Base-by-base conservation (phyloP, 1,140 invertebrate species). In the Heterodera carotae region DNA sequence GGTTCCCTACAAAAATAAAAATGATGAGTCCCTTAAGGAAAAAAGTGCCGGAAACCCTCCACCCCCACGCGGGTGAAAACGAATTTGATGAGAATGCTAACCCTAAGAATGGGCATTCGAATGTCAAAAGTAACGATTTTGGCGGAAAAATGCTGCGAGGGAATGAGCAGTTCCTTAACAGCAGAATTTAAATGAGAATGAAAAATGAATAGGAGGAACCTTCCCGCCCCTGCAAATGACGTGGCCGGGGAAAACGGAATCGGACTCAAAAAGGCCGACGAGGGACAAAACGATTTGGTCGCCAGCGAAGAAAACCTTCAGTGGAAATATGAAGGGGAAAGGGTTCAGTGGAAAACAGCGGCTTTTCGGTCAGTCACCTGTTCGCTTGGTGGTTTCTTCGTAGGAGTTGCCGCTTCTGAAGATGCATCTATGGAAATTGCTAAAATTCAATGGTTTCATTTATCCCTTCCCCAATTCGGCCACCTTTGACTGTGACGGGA, bases 281-380 rank as follows among this genome's bases (percentile, higher is more conserved):
- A 99, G 82, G 10, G 92, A 94, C 0, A 97, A 88, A 36, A 91
- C 91, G 0, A 94, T 92, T 89, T 95, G 93, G 89, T 99, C 96
- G 36, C 96, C 97, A 79, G 96, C 96, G 91, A 97, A 98, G 92
- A 92, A 76, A 90, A 90, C 62, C 90, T 90, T 0, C 91, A 39
- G 33, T 8, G 39, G 39, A 12, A 43, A 43, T 43, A 12, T 43
- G 39, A 12, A 8, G 39, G 39, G 6, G 39, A 12, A 43, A 43
- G 39, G 39, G 39, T 43, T n/a, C n/a, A n/a, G n/a, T n/a, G n/a
- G n/a, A n/a, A n/a, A n/a, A n/a, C n/a, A n/a, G n/a, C n/a, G n/a
- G n/a, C n/a, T n/a, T n/a, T n/a, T n/a, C 0, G 18, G 15, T 22
- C 48, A 2, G 22, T 56, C 48, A 74, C 72, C 72, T 74, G 25